Evolutionary conservation across 2,113 vertebrate genomes (phyloP).

Genomic region (Shinisaurus crocodilurus): DNA sequence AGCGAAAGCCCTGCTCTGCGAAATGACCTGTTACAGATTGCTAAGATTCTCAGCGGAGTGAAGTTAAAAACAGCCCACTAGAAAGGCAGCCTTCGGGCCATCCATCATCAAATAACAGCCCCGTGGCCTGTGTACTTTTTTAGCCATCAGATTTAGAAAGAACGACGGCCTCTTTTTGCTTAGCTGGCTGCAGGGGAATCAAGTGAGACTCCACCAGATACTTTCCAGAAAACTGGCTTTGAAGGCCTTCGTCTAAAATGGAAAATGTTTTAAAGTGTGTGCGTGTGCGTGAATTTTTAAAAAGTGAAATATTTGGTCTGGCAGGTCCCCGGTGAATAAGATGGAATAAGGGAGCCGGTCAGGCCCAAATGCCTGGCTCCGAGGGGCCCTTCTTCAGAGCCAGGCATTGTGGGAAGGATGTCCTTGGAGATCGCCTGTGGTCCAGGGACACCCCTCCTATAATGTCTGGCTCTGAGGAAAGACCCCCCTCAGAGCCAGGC

Average conservation of each 20-base stretch:
- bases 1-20: conserved; percentile 21
- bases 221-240: conserved; percentile 58
- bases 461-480: too few relatives aligned
- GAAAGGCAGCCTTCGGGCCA: conserved; percentile 60
- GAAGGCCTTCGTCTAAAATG: conserved; percentile 59
- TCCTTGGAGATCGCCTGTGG: too few relatives aligned
- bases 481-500: too few relatives aligned
- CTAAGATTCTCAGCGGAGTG: conserved; percentile 27
- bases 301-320: conserved; percentile 46
- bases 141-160: conserved; percentile 46
- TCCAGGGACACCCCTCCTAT: too few relatives aligned
- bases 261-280: conserved; percentile 62
- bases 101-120: conserved; percentile 52
- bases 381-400: too few relatives aligned
- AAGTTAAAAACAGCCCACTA: conserved; percentile 47
- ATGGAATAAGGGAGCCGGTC: too few relatives aligned
- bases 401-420: too few relatives aligned
- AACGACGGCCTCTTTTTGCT: conserved; percentile 43
- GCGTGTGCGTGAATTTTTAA: conserved; percentile 53
- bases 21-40: conserved; percentile 33
- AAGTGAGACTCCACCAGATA: conserved; percentile 42
- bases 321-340: conserved; percentile 29
- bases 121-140: conserved; percentile 33
- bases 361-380: too few relatives aligned
- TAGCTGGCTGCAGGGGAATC: conserved; percentile 39